A percentile compares a stretch with the other conserved stretches of the same genome.
phyloP scores from a whole-genome alignment of 2,888 invertebrate species.

The Lepas anatifera region DNA sequence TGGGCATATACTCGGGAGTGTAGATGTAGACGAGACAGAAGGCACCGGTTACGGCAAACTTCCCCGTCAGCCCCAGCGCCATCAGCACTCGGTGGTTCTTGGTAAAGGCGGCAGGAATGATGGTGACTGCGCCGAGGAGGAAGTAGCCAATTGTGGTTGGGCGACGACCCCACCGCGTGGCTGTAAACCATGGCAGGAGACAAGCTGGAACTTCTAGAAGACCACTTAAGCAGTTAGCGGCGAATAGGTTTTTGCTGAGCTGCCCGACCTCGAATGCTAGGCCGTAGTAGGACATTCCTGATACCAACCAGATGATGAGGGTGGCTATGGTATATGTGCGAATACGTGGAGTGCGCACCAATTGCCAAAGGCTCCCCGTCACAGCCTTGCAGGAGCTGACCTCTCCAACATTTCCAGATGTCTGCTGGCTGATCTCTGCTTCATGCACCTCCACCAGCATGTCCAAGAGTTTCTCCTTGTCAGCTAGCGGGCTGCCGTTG shows the following conservation, averaged over 20 bases:
- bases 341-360: conserved; percentile 56
- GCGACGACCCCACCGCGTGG: conserved; percentile 43
- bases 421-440: conserved; percentile 30
- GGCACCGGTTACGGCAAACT: conserved; percentile 31
- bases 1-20: conserved; percentile 75
- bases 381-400: no score
- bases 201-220: conserved; percentile 31
- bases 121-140: conserved; percentile 29
- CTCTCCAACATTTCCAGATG: no score
- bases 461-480: not conserved
- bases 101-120: conserved; percentile 49
- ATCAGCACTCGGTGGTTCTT: conserved; percentile 66
- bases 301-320: conserved; percentile 67
- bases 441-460: not conserved
- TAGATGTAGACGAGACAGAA: conserved; percentile 79
- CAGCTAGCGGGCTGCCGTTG: conserved; percentile 29
- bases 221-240: conserved; percentile 71
- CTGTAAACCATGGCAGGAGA: conserved; percentile 7
- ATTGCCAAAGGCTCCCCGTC: conserved; percentile 46
- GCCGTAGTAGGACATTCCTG: conserved; percentile 76
- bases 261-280: conserved; percentile 73
- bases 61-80: conserved; percentile 40
- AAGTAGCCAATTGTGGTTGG: conserved; percentile 36
- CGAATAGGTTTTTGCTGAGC: conserved; percentile 64
- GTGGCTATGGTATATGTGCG: conserved; percentile 57